phyloP scores from a whole-genome alignment of 1,140 invertebrate genomes.

The Danaus plexippus region DNA sequence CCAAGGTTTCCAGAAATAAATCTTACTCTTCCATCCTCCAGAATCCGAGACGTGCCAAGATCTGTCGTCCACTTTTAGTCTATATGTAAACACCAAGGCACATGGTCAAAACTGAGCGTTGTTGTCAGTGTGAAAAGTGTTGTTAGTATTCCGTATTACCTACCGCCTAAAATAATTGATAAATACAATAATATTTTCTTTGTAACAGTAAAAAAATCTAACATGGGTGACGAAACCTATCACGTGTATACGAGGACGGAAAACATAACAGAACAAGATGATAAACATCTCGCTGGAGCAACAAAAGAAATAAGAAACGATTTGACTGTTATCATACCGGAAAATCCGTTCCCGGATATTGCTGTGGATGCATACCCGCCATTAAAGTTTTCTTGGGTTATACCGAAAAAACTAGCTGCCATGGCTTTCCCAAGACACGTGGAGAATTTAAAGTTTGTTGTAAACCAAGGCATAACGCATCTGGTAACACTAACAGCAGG shows the following conservation, averaged over 20 bases:
- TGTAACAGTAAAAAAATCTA: conserved; percentile 29
- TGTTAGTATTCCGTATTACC: conserved; percentile 27
- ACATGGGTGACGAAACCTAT: conserved; percentile 52
- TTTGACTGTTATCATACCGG: conserved; percentile 56
- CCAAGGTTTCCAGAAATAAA: conserved; percentile 65
- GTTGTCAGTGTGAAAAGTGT: conserved; percentile 31
- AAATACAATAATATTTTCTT: conserved; percentile 16
- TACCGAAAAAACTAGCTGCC: conserved; percentile 73
- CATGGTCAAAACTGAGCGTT: conserved; percentile 32
- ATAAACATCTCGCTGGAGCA: conserved; percentile 55
- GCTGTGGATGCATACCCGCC: conserved; percentile 70
- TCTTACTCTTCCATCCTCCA: conserved; percentile 60
- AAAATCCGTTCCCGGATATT: conserved; percentile 66
- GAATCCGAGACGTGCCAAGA: conserved; percentile 46
- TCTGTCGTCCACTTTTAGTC: conserved; percentile 45
- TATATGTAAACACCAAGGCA: conserved; percentile 33
- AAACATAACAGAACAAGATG: conserved; percentile 60
- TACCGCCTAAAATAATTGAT: conserved; percentile 10
- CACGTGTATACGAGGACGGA: conserved; percentile 52
- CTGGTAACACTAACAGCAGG: conserved; percentile 76
- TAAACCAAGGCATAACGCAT: conserved; percentile 63
- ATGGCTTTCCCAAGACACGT: conserved; percentile 72
- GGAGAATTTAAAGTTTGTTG: conserved; percentile 62
- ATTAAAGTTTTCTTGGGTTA: conserved; percentile 76
- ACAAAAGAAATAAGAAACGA: conserved; percentile 58